Evolutionary conservation across 2,113 vertebrate genomes (phyloP), one percentile per base, ranked within the genome.

Genomic region (Triplophysa siluroides): DNA sequence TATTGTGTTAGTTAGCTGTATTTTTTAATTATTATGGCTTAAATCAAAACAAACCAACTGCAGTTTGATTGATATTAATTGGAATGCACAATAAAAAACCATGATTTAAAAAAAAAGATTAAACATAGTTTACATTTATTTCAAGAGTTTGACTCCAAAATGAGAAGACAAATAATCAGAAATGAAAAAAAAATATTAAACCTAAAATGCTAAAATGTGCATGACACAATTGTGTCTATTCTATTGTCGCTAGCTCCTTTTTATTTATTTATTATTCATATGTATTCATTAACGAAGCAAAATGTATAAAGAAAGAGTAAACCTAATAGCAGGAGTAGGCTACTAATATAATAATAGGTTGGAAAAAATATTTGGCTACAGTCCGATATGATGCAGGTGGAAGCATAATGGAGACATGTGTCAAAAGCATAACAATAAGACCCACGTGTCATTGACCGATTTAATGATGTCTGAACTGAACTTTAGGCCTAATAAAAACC

Each of bases 371-470:
- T 74, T 56, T 41, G n/a, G 14, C 56, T 11, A 33, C 13, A 24
- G 33, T 3, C 33, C 61, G 54, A 43, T 33, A 43, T 63, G 58
- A 75, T 75, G 73, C 73, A 75, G 58, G 73, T 63, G 60, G 73
- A 38, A 10, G 26, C 58, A 62, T 63, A 41, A 75, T 75, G 41
- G 73, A 47, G 73, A 47, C 38, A 47, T 60, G 21, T 62, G 73
- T 63, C 73, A 75, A 75, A 74, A 43, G n/a, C 33, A 60, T 60
- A 74, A 74, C 71, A 74, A 74, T 74, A 38, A 60, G 54, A 43
- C 56, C 69, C 69, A 58, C 52, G 52, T 72, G 69, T 72, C 69
- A 72, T 18, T 72, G 19, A 38, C 69, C 26, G 69, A 72, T 18
- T 72, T 56, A 72, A 72, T 72, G 16, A 72, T 18, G 50, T 52